phyloP scores from a whole-genome alignment of 2,888 invertebrate genomes.

The Pocota personata region DNA sequence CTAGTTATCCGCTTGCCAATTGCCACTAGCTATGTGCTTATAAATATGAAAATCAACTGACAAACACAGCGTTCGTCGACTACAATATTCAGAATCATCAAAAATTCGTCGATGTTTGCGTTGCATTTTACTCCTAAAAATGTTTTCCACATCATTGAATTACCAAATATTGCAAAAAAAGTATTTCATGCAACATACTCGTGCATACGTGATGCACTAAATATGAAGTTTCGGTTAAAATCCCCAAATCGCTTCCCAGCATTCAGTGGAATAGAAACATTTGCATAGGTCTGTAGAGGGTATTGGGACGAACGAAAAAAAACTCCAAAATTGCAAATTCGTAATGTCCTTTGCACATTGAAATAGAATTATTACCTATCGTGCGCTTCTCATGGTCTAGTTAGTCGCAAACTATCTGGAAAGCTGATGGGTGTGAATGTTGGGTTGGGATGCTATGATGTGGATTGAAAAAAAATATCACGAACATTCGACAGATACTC shows the following conservation, averaged over 20 bases:
- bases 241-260: constrained; percentile 5
- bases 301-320: background rate
- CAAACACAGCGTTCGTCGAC: background rate
- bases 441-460: constrained; percentile 26
- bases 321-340: constrained; percentile 36
- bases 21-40: background rate
- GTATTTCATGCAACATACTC: background rate
- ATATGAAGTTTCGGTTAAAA: background rate
- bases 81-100: background rate
- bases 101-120: background rate
- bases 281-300: background rate
- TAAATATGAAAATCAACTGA: background rate
- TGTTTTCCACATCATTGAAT: background rate
- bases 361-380: constrained; percentile 40
- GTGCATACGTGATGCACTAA: background rate
- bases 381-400: constrained; percentile 24
- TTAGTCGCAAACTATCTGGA: constrained; percentile 40
- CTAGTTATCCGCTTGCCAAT: background rate
- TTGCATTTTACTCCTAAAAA: background rate
- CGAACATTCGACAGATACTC: constrained; percentile 24
- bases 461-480: background rate
- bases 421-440: background rate
- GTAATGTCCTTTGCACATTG: constrained; percentile 39
- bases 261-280: constrained; percentile 35
- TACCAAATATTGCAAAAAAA: background rate